Percentiles rank a stretch among this genome's conserved stretches.
phyloP scores from a whole-genome alignment of 2,113 vertebrate species.

The Heterotilapia buettikoferi region DNA sequence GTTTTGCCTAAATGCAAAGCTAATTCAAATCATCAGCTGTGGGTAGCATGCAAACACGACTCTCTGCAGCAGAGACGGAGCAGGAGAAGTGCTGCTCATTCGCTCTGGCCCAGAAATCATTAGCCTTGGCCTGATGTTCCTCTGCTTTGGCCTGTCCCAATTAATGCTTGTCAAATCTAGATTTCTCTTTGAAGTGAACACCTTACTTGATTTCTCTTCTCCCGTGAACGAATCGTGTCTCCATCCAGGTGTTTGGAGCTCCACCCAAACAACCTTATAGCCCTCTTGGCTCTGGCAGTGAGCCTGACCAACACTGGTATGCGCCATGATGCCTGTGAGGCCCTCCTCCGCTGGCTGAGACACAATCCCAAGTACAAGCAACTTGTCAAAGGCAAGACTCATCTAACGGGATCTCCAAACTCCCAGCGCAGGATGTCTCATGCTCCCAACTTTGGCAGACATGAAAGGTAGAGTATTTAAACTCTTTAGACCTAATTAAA shows the following conservation, averaged over 20 bases:
- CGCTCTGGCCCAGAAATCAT: slow-evolving; percentile 30
- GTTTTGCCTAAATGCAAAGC: slow-evolving; percentile 8
- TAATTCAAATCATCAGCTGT: slow-evolving; percentile 24
- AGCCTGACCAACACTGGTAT: slow-evolving; percentile 96
- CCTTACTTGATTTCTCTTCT: slow-evolving; percentile 1
- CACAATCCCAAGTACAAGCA: slow-evolving; percentile 95
- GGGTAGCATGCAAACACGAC: neutral
- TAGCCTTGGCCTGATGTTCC: slow-evolving; percentile 49
- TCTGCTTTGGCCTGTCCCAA: slow-evolving; percentile 44
- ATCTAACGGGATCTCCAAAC: slow-evolving; percentile 80
- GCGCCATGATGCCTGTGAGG: slow-evolving; percentile 88
- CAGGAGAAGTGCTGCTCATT: neutral
- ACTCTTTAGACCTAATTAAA: neutral
- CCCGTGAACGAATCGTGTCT: neutral
- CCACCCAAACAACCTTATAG: slow-evolving; percentile 91
- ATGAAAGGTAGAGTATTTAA: slow-evolving; percentile 42
- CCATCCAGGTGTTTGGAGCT: slow-evolving; percentile 90
- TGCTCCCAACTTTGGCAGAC: slow-evolving; percentile 42
- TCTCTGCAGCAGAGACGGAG: neutral
- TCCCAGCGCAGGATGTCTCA: slow-evolving; percentile 81
- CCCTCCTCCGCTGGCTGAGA: slow-evolving; percentile 86
- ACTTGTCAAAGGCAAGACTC: slow-evolving; percentile 77
- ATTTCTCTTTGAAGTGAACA: slow-evolving; percentile 55
- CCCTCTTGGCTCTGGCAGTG: slow-evolving; percentile 93
- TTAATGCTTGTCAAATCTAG: slow-evolving; percentile 52